These are phyloP conservation scores for Plotosus lineatus DNA, from an alignment of 2,113 vertebrate genomes.

Conservation along the genomic window DNA sequence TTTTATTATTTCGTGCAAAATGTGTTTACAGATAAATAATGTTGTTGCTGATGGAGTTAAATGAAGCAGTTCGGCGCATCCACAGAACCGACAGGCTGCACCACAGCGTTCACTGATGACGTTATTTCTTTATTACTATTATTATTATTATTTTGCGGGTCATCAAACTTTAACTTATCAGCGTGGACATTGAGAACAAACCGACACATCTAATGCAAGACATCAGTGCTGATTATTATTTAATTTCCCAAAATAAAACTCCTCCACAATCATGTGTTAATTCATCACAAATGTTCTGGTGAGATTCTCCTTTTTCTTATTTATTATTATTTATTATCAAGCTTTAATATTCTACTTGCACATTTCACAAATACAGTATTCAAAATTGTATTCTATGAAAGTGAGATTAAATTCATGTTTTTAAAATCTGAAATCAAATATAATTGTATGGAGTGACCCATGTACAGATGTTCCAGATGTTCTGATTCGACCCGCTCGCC, in stretches of 20 bases:
- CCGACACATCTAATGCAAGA: no score
- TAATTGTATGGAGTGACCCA: neutral
- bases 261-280: neutral
- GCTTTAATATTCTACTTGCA: no score
- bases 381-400: no score
- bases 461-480: neutral
- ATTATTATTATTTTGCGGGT: constrained; percentile 28
- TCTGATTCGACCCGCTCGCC: neutral
- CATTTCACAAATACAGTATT: no score
- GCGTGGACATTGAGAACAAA: neutral
- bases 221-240: neutral
- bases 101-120: constrained; percentile 1
- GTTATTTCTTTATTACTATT: no score
- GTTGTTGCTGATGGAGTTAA: neutral
- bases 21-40: neutral
- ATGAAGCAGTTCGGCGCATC: neutral
- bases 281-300: no score
- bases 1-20: neutral
- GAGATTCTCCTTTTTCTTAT: no score
- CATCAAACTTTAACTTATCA: constrained; percentile 10
- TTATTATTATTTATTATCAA: no score
- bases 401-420: neutral
- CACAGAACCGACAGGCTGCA: neutral
- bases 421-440: neutral
- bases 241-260: no score